Percentiles rank a stretch among this genome's conserved stretches.
Evolutionary conservation across 2,113 vertebrate genomes (phyloP).

Genomic region (Tragelaphus scriptus): DNA sequence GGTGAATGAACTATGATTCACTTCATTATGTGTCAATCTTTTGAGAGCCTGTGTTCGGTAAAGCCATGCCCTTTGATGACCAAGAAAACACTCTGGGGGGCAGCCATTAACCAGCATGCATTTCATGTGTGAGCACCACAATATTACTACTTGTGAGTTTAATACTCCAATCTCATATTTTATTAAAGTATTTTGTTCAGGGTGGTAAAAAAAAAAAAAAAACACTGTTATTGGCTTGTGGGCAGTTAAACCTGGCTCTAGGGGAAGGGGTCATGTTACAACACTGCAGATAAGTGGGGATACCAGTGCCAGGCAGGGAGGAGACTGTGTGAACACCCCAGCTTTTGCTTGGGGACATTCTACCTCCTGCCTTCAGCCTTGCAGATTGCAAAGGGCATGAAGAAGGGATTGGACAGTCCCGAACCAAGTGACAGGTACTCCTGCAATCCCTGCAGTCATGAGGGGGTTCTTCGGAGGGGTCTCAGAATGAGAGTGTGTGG

Average conservation of each 20-base stretch:
- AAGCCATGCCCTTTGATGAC: neutral
- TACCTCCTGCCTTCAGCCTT: neutral
- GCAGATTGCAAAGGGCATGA: neutral
- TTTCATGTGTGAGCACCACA: neutral
- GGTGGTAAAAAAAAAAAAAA: slow-evolving; percentile 5
- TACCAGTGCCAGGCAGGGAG: neutral
- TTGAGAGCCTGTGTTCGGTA: neutral
- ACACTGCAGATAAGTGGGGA: neutral
- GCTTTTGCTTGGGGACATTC: neutral
- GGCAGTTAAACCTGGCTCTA: slow-evolving; percentile 26
- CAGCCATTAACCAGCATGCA: neutral
- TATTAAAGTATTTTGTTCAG: slow-evolving; percentile 49
- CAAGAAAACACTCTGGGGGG: neutral
- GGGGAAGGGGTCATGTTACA: slow-evolving; percentile 30
- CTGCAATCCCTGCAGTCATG: neutral
- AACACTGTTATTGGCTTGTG: neutral
- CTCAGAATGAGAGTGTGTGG: neutral
- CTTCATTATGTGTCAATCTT: neutral
- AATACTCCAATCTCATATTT: slow-evolving; percentile 4
- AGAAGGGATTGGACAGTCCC: neutral
- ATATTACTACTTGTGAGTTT: neutral
- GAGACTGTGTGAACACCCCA: neutral
- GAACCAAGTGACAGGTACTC: neutral
- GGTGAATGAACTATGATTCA: slow-evolving; percentile 6
- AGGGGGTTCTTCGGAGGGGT: neutral